Conservation (phyloP, 2,888 invertebrate species). For the Mongoloraphidia duomilia region DNA sequence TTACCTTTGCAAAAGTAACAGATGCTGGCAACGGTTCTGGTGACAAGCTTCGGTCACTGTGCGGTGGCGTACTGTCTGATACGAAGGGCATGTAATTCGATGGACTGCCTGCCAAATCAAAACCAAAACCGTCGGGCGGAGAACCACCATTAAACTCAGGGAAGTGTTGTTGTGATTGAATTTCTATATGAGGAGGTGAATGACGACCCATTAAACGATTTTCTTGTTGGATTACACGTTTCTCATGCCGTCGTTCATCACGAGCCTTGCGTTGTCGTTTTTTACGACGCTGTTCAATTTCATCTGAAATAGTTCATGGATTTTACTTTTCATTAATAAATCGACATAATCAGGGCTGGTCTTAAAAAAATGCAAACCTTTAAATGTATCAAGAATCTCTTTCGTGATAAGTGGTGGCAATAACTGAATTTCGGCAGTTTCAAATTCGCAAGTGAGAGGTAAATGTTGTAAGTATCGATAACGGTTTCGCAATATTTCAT, state of each 20-base stretch:
- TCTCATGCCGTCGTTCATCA: slow-evolving; percentile 68
- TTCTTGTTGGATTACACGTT: slow-evolving; percentile 57
- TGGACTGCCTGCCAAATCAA: not conserved
- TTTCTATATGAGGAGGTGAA: slow-evolving; percentile 41
- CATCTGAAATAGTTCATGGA: slow-evolving; percentile 35
- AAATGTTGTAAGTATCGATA: slow-evolving; percentile 71
- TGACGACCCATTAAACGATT: slow-evolving; percentile 55
- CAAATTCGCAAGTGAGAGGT: slow-evolving; percentile 80
- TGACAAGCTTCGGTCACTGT: not conserved
- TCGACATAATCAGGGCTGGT: too few species aligned
- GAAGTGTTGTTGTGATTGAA: slow-evolving; percentile 48
- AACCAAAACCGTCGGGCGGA: slow-evolving; percentile 5
- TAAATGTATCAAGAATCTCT: slow-evolving; percentile 51
- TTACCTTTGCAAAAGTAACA: slow-evolving; percentile 32
- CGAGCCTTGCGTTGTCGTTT: slow-evolving; percentile 54
- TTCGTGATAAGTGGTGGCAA: slow-evolving; percentile 53
- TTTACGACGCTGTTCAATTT: slow-evolving; percentile 55
- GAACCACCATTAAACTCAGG: slow-evolving; percentile 28
- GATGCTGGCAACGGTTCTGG: not conserved
- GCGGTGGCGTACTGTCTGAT: not conserved
- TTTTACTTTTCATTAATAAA: not conserved
- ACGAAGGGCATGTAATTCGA: not conserved
- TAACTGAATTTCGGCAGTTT: slow-evolving; percentile 77
- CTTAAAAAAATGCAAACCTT: slow-evolving; percentile 35
- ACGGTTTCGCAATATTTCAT: slow-evolving; percentile 61